Conservation (phyloP, 1,140 invertebrate species). For the Chironomus tepperi region DNA sequence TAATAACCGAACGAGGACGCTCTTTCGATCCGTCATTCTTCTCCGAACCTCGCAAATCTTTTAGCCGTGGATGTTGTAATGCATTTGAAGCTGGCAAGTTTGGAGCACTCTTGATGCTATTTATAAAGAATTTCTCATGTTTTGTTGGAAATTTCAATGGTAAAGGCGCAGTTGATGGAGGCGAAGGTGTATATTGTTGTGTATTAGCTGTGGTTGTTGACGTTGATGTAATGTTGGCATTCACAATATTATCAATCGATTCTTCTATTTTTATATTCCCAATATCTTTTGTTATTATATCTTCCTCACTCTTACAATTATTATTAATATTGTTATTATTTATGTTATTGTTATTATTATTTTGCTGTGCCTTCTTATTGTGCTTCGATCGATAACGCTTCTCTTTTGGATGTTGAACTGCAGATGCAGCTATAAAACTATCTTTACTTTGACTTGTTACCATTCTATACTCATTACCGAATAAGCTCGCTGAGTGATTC, state of each 20-base stretch:
- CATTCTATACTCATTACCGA: conserved; percentile 18
- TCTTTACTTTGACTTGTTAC: conserved; percentile 19
- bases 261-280: conserved; percentile 15
- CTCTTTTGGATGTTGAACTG: conserved; percentile 34
- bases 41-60: conserved; percentile 47
- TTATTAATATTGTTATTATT: not conserved
- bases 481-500: conserved; percentile 55
- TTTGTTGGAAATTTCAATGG: conserved; percentile 62
- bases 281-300: not conserved
- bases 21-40: conserved; percentile 27
- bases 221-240: not conserved
- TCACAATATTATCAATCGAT: conserved; percentile 19
- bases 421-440: conserved; percentile 32
- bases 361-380: not conserved
- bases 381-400: conserved; percentile 10
- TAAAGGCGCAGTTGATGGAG: conserved; percentile 68
- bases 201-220: conserved; percentile 32
- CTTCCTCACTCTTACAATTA: conserved; percentile 6
- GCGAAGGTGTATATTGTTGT: conserved; percentile 56
- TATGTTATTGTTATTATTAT: not conserved
- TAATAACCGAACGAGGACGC: conserved; percentile 36
- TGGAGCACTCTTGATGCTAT: conserved; percentile 67
- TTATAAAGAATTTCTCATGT: conserved; percentile 58
- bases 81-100: conserved; percentile 60
- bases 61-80: conserved; percentile 48